Evolutionary conservation across 1,140 invertebrate species (phyloP), one percentile per base, ranked within the genome.

Genomic region (Onthophagus taurus): DNA sequence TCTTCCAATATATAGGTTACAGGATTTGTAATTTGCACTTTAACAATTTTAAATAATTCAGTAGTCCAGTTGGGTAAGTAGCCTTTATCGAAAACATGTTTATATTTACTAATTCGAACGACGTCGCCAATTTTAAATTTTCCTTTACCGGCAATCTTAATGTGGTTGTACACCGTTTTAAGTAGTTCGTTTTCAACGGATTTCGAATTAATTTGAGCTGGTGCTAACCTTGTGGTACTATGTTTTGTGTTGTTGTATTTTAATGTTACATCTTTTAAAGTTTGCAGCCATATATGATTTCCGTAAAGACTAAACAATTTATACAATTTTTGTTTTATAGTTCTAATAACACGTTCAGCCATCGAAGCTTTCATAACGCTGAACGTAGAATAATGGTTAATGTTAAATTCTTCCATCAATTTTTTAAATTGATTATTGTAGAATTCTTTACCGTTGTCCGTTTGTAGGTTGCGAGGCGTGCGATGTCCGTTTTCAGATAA

Each of bases 301-400:
- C 30, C 45, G 9, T 29, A 17, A 20, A 46, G 31, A 31, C 36
- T 38, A 16, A 46, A 41, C 13, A 17, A 11, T 12, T 36, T 35
- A 11, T 19, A 44, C 12, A 46, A 13, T 37, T 43, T 35, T 33
- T 26, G 26, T 23, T 66, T 68, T 21, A 70, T 36, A 20, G 59
- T 68, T 31, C 60, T 42, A 56, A 66, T 63, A 20, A 65, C 65
- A 20, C 68, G 42, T 57, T 70, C 67, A 31, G 59, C 54, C 33
- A 69, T 53, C 1, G 53, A 37, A 11, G 58, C 64, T 59, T 70
- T 70, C n/a, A 52, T 49, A 7, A 54, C 45, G 31, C 44, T 59
- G 45, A 59, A 59, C 14, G 55, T 63, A 1, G 53, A 52, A 48
- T 66, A 67, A 48, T 64, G 58, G 36, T 59, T 56, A 19, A 69